Conservation (phyloP, 2,888 invertebrate genomes). For the Yponomeuta evonymella region DNA sequence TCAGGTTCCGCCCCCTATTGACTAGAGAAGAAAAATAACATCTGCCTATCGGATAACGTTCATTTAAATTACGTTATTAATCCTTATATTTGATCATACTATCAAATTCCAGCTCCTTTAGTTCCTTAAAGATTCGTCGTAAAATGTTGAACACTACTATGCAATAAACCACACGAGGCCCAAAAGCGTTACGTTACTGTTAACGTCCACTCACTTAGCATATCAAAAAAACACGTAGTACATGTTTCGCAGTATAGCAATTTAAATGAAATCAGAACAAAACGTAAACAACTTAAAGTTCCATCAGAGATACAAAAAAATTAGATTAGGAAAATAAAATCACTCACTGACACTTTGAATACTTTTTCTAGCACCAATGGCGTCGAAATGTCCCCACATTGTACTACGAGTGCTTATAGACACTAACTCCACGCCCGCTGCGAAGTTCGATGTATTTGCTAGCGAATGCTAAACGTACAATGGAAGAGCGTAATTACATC, state of each 20-base stretch:
- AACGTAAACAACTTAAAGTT: not conserved
- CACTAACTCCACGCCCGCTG: not conserved
- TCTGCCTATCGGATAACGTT: not conserved
- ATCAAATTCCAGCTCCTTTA: not conserved
- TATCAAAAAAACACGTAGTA: not conserved
- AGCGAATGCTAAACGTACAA: too few relatives aligned
- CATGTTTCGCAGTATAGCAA: not conserved
- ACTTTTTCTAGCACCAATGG: not conserved
- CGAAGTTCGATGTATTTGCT: not conserved
- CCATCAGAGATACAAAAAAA: not conserved
- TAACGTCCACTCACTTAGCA: not conserved
- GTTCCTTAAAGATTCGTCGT: not conserved
- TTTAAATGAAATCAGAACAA: not conserved
- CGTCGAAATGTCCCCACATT: not conserved
- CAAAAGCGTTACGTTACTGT: not conserved
- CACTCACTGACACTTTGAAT: constrained; percentile 8
- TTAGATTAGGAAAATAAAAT: not conserved
- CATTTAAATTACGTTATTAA: not conserved
- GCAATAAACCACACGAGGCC: not conserved
- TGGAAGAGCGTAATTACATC: too few relatives aligned
- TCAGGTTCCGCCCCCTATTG: constrained; percentile 6
- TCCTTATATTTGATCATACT: not conserved
- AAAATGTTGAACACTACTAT: too few relatives aligned
- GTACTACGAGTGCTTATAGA: not conserved
- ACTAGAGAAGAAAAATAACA: constrained; percentile 19